A percentile compares a stretch with the other conserved stretches of the same genome.
phyloP scores from a whole-genome alignment of 2,888 invertebrate species.

The Pseudoips prasinana region DNA sequence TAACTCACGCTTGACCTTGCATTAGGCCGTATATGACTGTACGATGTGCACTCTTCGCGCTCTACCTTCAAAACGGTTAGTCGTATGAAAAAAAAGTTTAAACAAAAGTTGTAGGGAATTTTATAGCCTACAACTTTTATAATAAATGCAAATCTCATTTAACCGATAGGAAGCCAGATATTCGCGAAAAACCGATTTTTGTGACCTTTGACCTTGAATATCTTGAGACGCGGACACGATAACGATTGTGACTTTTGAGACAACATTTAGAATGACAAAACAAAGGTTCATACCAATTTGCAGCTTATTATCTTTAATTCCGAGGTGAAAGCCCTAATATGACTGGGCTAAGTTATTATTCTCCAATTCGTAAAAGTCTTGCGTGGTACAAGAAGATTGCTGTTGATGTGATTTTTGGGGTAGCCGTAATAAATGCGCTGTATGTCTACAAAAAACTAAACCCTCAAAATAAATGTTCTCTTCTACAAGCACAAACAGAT shows the following conservation, averaged over 20 bases:
- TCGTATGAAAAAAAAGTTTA: constrained; percentile 25
- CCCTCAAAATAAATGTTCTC: too few relatives aligned
- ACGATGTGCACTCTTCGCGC: constrained; percentile 9
- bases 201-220: constrained; percentile 14
- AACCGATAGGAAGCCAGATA: constrained; percentile 17
- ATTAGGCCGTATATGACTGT: constrained; percentile 28
- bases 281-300: constrained; percentile 11
- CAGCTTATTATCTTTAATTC: constrained; percentile 12
- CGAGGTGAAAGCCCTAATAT: constrained; percentile 1
- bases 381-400: too few relatives aligned
- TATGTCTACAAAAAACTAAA: too few relatives aligned
- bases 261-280: constrained; percentile 12
- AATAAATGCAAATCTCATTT: constrained; percentile 10
- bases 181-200: constrained; percentile 3
- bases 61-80: constrained; percentile 14
- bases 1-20: constrained; percentile 30
- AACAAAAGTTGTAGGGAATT: constrained; percentile 21
- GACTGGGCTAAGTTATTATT: constrained; percentile 4
- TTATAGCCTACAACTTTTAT: constrained; percentile 11
- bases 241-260: constrained; percentile 10
- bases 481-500: too few relatives aligned
- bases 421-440: too few relatives aligned
- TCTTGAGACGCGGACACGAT: constrained; percentile 14
- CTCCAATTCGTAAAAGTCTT: too few relatives aligned
- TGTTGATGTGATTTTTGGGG: too few relatives aligned